Evolutionary conservation across 2,888 invertebrate species (phyloP).

Genomic region (Philhelius pedissequus): DNA sequence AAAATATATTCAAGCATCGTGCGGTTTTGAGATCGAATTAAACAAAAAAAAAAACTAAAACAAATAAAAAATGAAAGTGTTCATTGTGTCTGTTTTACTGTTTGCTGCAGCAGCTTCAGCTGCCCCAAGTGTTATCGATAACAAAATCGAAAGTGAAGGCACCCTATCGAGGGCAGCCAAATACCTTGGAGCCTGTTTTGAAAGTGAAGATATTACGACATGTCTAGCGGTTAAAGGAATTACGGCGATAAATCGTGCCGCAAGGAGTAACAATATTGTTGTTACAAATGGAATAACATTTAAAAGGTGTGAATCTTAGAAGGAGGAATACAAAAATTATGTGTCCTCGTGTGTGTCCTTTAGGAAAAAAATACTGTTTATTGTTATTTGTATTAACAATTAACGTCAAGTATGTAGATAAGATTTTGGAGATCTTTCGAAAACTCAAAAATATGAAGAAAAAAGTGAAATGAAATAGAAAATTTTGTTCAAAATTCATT

Average conservation of each 20-base stretch:
- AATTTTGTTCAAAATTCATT: no score
- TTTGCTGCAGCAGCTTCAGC: slow-evolving; percentile 73
- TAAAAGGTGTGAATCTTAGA: slow-evolving; percentile 78
- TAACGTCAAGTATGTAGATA: no score
- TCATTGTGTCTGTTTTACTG: slow-evolving; percentile 72
- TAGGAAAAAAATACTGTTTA: not conserved
- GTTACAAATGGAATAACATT: slow-evolving; percentile 82
- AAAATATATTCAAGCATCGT: slow-evolving; percentile 12
- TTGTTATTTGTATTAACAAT: no score
- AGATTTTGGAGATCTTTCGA: no score
- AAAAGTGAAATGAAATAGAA: no score
- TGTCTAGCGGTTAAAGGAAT: slow-evolving; percentile 82
- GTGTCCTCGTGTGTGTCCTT: no score
- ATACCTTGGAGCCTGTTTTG: slow-evolving; percentile 78
- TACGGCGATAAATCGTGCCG: slow-evolving; percentile 81
- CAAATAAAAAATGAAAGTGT: slow-evolving; percentile 76
- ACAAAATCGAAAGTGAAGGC: slow-evolving; percentile 79
- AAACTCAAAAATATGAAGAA: no score
- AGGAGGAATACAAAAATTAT: not conserved
- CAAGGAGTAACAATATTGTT: slow-evolving; percentile 81
- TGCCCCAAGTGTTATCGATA: slow-evolving; percentile 77
- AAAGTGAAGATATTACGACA: slow-evolving; percentile 79
- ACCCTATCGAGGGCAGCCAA: slow-evolving; percentile 76
- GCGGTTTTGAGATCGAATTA: slow-evolving; percentile 32
- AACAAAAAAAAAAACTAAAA: slow-evolving; percentile 34